These are phyloP conservation scores for Menura novaehollandiae DNA, from an alignment of 2,113 vertebrate species.

Conservation along the genomic window DNA sequence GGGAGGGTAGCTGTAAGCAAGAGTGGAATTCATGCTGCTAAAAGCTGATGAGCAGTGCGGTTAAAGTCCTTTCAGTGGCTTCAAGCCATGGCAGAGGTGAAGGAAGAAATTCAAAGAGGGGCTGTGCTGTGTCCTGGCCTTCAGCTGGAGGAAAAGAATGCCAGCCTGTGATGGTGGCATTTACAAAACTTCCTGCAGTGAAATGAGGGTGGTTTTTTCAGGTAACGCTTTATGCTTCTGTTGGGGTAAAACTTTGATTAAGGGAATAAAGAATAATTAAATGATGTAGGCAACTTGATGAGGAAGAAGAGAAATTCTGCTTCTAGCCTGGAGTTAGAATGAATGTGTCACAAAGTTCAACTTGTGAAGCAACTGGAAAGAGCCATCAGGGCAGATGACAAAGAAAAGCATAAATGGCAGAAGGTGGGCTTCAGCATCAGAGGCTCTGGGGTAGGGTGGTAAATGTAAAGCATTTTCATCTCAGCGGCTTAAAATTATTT, in stretches of 20 bases:
- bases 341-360: neutral
- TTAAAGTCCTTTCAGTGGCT: neutral
- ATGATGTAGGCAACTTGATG: too few species aligned
- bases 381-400: neutral
- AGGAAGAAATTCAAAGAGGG: too few species aligned
- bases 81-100: neutral
- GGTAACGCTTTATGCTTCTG: neutral
- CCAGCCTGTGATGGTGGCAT: neutral
- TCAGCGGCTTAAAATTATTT: too few species aligned
- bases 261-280: neutral
- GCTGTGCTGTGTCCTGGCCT: neutral
- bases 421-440: neutral
- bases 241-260: fast-evolving
- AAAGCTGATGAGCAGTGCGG: neutral
- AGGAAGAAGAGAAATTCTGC: neutral
- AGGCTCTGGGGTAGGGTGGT: fast-evolving
- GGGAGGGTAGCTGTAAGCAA: neutral
- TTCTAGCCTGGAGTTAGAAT: neutral
- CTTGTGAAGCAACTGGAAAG: neutral
- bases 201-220: neutral
- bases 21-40: neutral
- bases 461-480: neutral
- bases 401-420: fast-evolving
- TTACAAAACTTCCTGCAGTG: neutral
- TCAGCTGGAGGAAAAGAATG: neutral